Conservation (phyloP, 2,113 vertebrate species). For the Rhinogobius similis region DNA sequence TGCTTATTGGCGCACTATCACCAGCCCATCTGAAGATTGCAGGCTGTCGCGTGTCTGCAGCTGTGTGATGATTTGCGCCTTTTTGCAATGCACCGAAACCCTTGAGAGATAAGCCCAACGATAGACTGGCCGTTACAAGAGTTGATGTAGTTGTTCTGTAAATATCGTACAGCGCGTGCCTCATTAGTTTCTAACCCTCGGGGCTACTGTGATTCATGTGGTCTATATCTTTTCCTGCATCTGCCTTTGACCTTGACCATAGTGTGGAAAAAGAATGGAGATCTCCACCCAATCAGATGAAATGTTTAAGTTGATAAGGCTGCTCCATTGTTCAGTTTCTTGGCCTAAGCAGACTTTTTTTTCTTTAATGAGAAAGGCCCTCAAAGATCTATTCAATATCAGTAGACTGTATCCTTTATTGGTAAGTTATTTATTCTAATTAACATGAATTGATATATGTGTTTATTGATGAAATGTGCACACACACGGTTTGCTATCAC, state of each 20-base stretch:
- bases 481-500: background rate
- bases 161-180: background rate
- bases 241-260: conserved; percentile 32
- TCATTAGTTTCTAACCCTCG: conserved; percentile 22
- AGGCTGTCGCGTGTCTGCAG: conserved; percentile 6
- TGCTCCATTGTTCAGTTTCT: conserved; percentile 56
- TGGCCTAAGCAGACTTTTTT: conserved; percentile 32
- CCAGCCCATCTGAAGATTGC: conserved; percentile 14
- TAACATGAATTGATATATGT: too few relatives aligned
- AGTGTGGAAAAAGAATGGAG: conserved; percentile 25
- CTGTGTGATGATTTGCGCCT: conserved; percentile 1
- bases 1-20: conserved; percentile 29
- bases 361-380: conserved; percentile 36
- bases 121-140: background rate
- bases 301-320: conserved; percentile 38
- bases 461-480: background rate
- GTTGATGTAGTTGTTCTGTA: conserved; percentile 5
- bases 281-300: conserved; percentile 36
- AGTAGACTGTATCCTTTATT: background rate
- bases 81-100: background rate
- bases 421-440: too few relatives aligned
- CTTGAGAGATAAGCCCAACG: background rate
- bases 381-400: background rate
- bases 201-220: conserved; percentile 13
- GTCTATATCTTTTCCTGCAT: conserved; percentile 50